Conservation (phyloP, 2,797 vertebrate genomes). For the Lithobates pipiens region DNA sequence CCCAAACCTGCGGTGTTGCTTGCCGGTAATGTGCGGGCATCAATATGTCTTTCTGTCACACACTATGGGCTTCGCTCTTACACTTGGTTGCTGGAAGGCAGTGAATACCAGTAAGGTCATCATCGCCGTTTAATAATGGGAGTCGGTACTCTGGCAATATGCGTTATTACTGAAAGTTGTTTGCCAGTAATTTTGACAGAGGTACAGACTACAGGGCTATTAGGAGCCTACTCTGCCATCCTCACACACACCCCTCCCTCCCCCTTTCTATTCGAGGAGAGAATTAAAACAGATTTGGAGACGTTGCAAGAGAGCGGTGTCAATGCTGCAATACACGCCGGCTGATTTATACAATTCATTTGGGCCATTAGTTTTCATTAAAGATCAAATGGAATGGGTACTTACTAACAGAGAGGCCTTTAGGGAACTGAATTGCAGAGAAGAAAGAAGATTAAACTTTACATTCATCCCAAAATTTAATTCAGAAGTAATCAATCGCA, state of each 20-base stretch:
- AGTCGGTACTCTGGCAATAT: constrained; percentile 40
- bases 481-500: constrained; percentile 99
- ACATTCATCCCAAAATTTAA: constrained; percentile 99
- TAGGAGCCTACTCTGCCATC: constrained; percentile 78
- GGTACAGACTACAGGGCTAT: constrained; percentile 85
- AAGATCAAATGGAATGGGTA: constrained; percentile 99
- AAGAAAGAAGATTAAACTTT: constrained; percentile 99
- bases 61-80: not conserved
- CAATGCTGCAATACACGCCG: constrained; percentile 95
- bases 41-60: not conserved
- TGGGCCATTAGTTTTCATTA: constrained; percentile 99
- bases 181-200: constrained; percentile 83
- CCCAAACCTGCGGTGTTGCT: not conserved
- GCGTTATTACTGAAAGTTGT: constrained; percentile 71
- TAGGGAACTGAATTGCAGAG: constrained; percentile 99
- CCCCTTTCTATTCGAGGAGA: constrained; percentile 82
- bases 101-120: constrained; percentile 33
- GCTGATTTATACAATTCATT: constrained; percentile 99
- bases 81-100: constrained; percentile 27
- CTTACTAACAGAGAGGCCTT: constrained; percentile 99
- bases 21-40: not conserved
- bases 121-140: constrained; percentile 39
- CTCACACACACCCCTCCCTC: constrained; percentile 62
- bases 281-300: constrained; percentile 87
- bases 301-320: constrained; percentile 89